Percentiles rank a stretch among this genome's conserved stretches.
phyloP scores from a whole-genome alignment of 2,113 vertebrate species.

The Pleuronectes platessa region DNA sequence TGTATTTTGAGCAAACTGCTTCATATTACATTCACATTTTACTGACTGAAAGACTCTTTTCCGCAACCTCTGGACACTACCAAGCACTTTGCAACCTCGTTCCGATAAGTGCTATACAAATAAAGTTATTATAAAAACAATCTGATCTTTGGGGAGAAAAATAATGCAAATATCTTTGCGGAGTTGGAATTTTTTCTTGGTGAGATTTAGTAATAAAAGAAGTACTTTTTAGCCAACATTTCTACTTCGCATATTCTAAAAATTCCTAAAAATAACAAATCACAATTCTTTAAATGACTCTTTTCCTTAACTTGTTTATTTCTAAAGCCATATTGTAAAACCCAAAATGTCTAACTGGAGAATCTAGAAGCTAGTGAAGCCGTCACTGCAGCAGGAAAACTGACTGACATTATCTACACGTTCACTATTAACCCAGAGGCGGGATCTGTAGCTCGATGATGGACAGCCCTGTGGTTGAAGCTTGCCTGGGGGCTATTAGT shows the following conservation, averaged over 20 bases:
- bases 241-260: neutral
- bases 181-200: slow-evolving; percentile 12
- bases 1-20: slow-evolving; percentile 4
- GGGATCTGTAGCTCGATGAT: slow-evolving; percentile 58
- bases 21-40: slow-evolving; percentile 20
- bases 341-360: neutral
- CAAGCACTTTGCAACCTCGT: neutral
- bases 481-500: slow-evolving; percentile 60
- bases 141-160: too few species aligned
- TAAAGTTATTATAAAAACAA: slow-evolving; percentile 14
- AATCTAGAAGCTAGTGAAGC: slow-evolving; percentile 40
- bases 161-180: slow-evolving; percentile 29
- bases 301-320: neutral
- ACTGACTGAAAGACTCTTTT: neutral
- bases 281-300: neutral
- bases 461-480: slow-evolving; percentile 61
- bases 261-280: neutral
- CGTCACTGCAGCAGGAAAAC: slow-evolving; percentile 42
- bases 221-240: neutral
- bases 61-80: neutral
- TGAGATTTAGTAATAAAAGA: slow-evolving; percentile 34
- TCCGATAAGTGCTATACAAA: too few species aligned
- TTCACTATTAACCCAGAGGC: slow-evolving; percentile 59
- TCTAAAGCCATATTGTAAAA: slow-evolving; percentile 3
- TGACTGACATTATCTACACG: slow-evolving; percentile 57